Conservation (phyloP, 1,140 invertebrate genomes). For the Polypedilum vanderplanki region DNA sequence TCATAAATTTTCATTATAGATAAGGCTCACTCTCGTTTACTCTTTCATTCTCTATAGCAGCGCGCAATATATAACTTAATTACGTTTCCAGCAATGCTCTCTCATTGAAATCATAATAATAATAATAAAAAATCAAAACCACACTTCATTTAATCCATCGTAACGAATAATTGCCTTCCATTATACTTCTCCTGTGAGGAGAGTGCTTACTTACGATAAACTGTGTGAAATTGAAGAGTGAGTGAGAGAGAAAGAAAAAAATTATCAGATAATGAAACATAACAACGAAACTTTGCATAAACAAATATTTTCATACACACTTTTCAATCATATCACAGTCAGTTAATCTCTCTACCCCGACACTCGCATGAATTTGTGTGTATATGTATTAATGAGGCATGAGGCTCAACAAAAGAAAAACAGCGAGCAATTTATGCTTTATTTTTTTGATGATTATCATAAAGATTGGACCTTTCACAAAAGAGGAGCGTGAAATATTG, state of each 20-base stretch:
- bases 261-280: slow-evolving; percentile 2
- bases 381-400: background rate
- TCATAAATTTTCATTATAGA: slow-evolving; percentile 25
- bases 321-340: slow-evolving; percentile 10
- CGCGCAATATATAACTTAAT: slow-evolving; percentile 17
- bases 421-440: slow-evolving; percentile 22
- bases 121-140: background rate
- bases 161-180: slow-evolving; percentile 10
- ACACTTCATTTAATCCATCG: slow-evolving; percentile 26
- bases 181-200: background rate
- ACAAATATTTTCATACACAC: background rate
- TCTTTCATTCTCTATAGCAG: background rate
- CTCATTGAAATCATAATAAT: background rate
- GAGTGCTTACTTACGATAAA: background rate
- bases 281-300: slow-evolving; percentile 24
- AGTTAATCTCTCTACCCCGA: slow-evolving; percentile 20
- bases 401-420: background rate
- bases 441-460: background rate
- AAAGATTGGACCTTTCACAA: slow-evolving; percentile 15
- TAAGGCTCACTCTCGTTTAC: background rate
- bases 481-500: background rate
- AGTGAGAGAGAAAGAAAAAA: background rate
- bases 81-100: slow-evolving; percentile 21
- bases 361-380: background rate
- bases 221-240: background rate